Conservation (phyloP, 2,888 invertebrate genomes). For the Rhogogaster chlorosoma region DNA sequence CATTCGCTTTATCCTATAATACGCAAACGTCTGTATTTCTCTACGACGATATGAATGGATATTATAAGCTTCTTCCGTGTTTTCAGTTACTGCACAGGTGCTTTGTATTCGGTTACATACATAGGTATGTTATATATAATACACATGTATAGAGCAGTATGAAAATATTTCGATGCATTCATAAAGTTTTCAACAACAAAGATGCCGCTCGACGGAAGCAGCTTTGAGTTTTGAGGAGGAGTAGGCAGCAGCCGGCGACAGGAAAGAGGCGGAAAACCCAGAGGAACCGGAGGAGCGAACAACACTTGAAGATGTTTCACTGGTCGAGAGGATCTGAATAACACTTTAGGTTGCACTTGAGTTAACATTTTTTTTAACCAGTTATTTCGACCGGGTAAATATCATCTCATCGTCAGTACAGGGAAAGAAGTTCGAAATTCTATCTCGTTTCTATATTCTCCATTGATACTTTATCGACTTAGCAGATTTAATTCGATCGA, state of each 20-base stretch:
- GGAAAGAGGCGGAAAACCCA: slow-evolving; percentile 34
- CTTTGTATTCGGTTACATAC: not conserved
- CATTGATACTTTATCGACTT: not conserved
- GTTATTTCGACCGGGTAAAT: not conserved
- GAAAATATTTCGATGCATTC: not conserved
- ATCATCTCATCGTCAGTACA: not conserved
- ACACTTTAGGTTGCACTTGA: slow-evolving; percentile 28
- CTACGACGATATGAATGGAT: not conserved
- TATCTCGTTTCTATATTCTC: not conserved
- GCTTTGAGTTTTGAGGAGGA: slow-evolving; percentile 24
- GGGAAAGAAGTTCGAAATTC: not conserved
- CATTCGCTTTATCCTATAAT: not conserved
- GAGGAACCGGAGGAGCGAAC: slow-evolving; percentile 8
- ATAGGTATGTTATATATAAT: not conserved
- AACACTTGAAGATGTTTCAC: slow-evolving; percentile 33
- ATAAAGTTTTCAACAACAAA: slow-evolving; percentile 26
- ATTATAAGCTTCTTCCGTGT: not conserved
- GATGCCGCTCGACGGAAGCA: slow-evolving; percentile 27
- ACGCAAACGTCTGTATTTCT: not conserved
- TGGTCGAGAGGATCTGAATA: slow-evolving; percentile 26
- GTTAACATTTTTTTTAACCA: slow-evolving; percentile 1
- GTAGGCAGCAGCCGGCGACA: slow-evolving; percentile 13
- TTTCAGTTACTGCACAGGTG: not conserved
- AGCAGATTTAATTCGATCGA: not conserved
- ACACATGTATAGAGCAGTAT: not conserved